Evolutionary conservation across 2,888 invertebrate species (phyloP), one percentile per base, ranked within the genome.

Genomic region (Meiosimyza decipiens): DNA sequence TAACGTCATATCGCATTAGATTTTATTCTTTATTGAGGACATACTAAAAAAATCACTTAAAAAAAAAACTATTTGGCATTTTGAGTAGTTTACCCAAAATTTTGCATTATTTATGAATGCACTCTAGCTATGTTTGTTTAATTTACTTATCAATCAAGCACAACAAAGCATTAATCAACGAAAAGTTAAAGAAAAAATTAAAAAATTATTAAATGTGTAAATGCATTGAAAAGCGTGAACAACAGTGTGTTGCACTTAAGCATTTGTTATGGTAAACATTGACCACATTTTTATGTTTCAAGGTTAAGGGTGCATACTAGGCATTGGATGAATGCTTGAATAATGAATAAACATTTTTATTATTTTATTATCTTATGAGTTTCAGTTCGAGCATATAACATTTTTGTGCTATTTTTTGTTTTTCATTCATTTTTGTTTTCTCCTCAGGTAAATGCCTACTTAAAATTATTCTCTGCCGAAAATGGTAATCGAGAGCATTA

Each of bases 381-480:
- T 28, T 28, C 28, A 28, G 28, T 28, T 16, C 54, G 11, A 77
- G 74, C 57, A 60, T 72, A 62, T 75, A 40, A 54, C 72, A 72
- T 76, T 50, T 15, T 71, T 73, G 51, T 71, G 12, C 54, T 65
- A 60, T n/a, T 59, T 72, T 33, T 70, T 62, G 11, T 57, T 22
- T 60, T 47, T 28, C 33, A 22, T 40, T 59, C 59, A 6, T 40
- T 60, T 66, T 5, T n/a, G n/a, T 62, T 63, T 28, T 40, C 50
- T 69, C 68, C 67, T 16, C 76, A 84, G 84, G 81, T 84, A 50
- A 84, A 84, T 73, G 79, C 80, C 12, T 84, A 84, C 73, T 73
- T 84, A 77, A 76, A 81, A 68, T 76, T 84, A 66, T 84, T 84
- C 63, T 75, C 78, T 71, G 75, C 75, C 47, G 84, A 84, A 77